Evolutionary conservation across 2,113 vertebrate genomes (phyloP).

Genomic region (Genyomyrus donnyi): DNA sequence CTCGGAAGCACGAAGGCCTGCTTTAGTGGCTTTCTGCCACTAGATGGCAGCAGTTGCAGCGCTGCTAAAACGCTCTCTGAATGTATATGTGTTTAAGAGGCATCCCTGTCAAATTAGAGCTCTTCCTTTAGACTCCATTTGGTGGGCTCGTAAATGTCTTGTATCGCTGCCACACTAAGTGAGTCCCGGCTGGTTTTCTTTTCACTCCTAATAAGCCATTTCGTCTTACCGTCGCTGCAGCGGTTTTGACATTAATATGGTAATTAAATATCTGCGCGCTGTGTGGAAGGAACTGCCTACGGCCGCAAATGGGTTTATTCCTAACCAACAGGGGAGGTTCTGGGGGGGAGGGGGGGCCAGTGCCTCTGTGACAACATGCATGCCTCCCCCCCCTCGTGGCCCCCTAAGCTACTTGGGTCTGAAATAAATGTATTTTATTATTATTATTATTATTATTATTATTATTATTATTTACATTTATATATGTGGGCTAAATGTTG

Average conservation of each 20-base stretch:
- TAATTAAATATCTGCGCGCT: constrained; percentile 19
- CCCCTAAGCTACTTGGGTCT: too few species aligned
- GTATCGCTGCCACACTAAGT: not conserved
- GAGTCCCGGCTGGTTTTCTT: not conserved
- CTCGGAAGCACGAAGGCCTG: not conserved
- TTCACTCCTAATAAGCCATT: not conserved
- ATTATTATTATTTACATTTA: not conserved
- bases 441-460: not conserved
- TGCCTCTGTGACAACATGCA: not conserved
- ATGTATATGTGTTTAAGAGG: not conserved
- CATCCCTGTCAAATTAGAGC: not conserved
- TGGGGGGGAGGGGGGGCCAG: not conserved
- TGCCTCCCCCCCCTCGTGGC: too few species aligned
- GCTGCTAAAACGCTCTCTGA: not conserved
- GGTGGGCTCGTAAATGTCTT: not conserved
- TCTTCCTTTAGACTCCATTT: not conserved
- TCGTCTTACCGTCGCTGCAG: not conserved
- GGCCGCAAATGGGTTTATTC: constrained; percentile 19
- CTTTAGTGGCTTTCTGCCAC: not conserved
- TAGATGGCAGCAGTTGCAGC: not conserved
- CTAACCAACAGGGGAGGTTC: not conserved
- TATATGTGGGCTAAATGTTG: not conserved
- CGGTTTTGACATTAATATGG: constrained; percentile 20
- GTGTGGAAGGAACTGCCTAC: not conserved
- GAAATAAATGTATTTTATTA: not conserved